Conservation (phyloP, 2,888 invertebrate genomes). For the Eilema sororculum region DNA sequence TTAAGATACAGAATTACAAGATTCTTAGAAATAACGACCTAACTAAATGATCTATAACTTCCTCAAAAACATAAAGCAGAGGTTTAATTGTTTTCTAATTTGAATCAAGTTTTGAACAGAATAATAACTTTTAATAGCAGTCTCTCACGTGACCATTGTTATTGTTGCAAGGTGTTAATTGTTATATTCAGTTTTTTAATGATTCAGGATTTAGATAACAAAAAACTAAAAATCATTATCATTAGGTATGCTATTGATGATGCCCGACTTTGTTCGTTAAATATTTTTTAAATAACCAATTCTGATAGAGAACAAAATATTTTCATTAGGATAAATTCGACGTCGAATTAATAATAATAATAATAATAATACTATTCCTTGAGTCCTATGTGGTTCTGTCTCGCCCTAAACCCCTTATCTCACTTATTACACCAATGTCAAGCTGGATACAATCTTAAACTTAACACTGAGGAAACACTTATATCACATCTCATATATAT, state of each 20-base stretch:
- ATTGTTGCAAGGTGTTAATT: slow-evolving; percentile 22
- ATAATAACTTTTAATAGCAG: slow-evolving; percentile 25
- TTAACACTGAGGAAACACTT: no score
- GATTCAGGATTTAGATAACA: neutral
- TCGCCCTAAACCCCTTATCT: no score
- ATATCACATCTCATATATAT: no score
- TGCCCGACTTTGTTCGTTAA: neutral
- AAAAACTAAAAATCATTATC: neutral
- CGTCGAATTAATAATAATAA: no score
- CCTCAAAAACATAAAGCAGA: slow-evolving; percentile 23
- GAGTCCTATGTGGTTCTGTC: no score
- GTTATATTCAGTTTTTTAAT: slow-evolving; percentile 8
- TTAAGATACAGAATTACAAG: slow-evolving; percentile 10
- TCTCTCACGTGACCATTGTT: slow-evolving; percentile 17
- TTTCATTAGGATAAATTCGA: neutral
- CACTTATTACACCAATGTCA: no score
- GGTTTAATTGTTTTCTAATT: slow-evolving; percentile 28
- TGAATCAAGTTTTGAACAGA: slow-evolving; percentile 22
- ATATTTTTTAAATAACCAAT: neutral
- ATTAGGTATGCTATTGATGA: neutral
- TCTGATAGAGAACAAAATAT: neutral
- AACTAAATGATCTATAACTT: slow-evolving; percentile 22
- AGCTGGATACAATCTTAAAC: no score
- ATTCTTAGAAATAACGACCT: slow-evolving; percentile 19
- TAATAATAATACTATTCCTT: no score